phyloP scores from a whole-genome alignment of 2,113 vertebrate genomes.

The Phalacrocorax aristotelis region DNA sequence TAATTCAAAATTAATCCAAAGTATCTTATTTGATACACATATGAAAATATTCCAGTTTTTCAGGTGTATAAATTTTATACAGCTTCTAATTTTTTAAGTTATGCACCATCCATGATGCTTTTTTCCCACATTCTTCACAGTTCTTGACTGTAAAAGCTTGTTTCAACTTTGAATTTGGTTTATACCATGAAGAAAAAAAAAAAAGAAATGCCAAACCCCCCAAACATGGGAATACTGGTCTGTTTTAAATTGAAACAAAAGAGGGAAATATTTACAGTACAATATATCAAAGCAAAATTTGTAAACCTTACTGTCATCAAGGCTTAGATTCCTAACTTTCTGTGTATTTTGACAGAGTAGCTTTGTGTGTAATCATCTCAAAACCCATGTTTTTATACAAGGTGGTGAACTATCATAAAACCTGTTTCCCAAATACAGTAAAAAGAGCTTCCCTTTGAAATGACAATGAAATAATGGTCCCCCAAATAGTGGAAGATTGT shows the following conservation, averaged over 20 bases:
- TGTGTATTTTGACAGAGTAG: not conserved
- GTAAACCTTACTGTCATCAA: not conserved
- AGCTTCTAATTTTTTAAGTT: not conserved
- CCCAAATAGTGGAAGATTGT: not conserved
- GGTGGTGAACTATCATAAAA: not conserved
- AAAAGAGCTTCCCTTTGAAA: not conserved
- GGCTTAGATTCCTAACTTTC: not conserved
- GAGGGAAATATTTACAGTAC: not conserved
- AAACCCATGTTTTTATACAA: not conserved
- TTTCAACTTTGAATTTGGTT: not conserved
- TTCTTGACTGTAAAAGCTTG: not conserved
- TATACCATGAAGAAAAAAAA: not conserved
- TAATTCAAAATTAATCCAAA: not conserved
- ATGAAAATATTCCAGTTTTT: not conserved
- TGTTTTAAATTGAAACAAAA: not conserved
- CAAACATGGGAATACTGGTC: too few relatives aligned
- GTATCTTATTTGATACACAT: not conserved
- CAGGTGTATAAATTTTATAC: not conserved
- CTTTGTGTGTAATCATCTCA: not conserved
- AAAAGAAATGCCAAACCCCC: too few relatives aligned
- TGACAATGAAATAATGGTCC: not conserved
- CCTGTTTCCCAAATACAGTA: not conserved
- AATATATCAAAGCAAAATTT: not conserved
- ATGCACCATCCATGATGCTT: not conserved
- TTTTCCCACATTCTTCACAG: not conserved